Base-by-base conservation (phyloP, 2,888 invertebrate genomes). In the Pollenia griseotomentosa region DNA sequence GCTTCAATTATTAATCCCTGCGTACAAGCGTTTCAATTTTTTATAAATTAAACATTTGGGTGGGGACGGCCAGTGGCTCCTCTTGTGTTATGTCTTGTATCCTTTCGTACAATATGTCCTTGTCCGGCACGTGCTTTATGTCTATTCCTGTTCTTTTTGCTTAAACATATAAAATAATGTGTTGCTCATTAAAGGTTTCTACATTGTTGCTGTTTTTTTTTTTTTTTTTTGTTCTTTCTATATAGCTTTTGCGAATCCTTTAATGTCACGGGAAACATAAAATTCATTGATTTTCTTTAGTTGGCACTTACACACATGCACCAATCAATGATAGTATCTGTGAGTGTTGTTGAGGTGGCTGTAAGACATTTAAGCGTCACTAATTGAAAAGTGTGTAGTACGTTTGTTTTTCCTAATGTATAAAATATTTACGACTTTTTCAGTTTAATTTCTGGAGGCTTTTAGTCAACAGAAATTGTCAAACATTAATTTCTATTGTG, bases 371-470 rank as follows among this genome's bases (percentile, higher is more conserved):
- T 83, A 79, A 88, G 88, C 88, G 87, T 88, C 85, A 65, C 89
- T 79, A 89, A 89, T 89, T 84, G 86, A 74, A 86, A 89, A 87
- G 89, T 88, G 89, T 89, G 89, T 82, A 71, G 74, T 53, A 78
- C 88, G 83, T 89, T 89, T 88, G 88, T 89, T 82, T 71, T 61
- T 78, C 73, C 33, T 87, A 84, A 87, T 84, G 87, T 59, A 59
- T 63, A 74, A 81, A 82, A 87, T 74, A 87, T 87, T 81, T 82
- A 84, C 51, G 81, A 78, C 65, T 68, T 83, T 83, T 63, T 55
- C n/a, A 77, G 48, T 66, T 68, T 55, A 73, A 59, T 59, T 66
- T 40, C 23, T 11, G 33, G 53, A 53, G 77, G 55, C 57, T 80
- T 85, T 80, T 73, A 44, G 59, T 73, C 16, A 59, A 79, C 16